phyloP scores from a whole-genome alignment of 37 sponge, comb jelly and placozoan genomes.

The Aplysina aerophoba region DNA sequence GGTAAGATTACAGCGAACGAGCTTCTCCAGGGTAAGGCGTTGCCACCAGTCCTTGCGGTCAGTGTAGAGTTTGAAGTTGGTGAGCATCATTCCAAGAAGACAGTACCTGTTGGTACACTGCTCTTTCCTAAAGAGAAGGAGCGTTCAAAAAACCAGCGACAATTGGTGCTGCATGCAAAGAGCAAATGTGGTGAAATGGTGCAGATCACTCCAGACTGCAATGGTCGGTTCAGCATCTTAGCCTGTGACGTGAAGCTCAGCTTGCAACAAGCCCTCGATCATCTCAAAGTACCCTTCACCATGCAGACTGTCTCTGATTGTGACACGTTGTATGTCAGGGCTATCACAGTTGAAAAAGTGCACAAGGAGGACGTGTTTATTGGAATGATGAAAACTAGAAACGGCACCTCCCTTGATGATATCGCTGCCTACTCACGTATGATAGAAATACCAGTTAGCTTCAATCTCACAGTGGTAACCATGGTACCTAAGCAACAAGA shows the following conservation, averaged over 20 bases:
- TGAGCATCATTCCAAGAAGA: no score
- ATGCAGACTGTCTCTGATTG: background rate
- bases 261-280: background rate
- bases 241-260: background rate
- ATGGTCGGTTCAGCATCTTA: background rate
- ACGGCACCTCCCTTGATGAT: background rate
- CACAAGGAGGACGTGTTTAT: background rate
- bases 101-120: background rate
- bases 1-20: background rate
- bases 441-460: background rate
- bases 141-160: no score
- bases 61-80: background rate
- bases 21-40: background rate
- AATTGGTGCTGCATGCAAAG: background rate
- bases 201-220: background rate
- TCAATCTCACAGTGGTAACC: background rate
- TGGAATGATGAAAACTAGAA: background rate
- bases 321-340: background rate
- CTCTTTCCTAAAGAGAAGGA: background rate
- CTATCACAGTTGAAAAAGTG: background rate
- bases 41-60: background rate
- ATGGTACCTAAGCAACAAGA: conserved; percentile 10
- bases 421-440: background rate
- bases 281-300: background rate
- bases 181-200: background rate